Conservation (phyloP, 2,888 invertebrate genomes). For the Meloe dianella region DNA sequence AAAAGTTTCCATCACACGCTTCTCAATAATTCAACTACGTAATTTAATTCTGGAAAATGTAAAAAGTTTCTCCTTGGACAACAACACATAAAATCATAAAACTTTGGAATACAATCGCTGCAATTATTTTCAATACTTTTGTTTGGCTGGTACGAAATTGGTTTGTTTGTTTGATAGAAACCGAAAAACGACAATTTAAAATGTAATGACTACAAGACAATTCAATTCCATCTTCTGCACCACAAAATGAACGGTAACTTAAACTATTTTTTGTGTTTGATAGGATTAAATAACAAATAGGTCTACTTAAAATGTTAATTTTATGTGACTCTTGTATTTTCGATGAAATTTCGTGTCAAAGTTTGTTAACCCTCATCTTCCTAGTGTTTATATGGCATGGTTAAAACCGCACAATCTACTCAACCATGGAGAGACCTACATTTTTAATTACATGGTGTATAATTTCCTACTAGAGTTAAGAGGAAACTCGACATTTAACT, state of each 20-base stretch:
- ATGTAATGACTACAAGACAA: neutral
- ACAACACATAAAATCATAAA: neutral
- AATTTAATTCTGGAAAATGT: neutral
- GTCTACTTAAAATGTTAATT: neutral
- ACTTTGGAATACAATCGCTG: neutral
- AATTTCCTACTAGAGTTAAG: conserved; percentile 17
- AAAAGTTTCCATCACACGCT: conserved; percentile 6
- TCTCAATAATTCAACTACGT: neutral
- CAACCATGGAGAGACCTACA: conserved; percentile 24
- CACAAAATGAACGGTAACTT: neutral
- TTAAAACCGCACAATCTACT: conserved; percentile 18
- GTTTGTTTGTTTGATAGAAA: conserved; percentile 10
- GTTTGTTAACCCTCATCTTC: conserved; percentile 11
- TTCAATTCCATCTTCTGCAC: neutral
- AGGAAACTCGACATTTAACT: conserved; percentile 9
- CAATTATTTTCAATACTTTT: conserved; percentile 1
- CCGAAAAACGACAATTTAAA: neutral
- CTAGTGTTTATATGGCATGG: neutral
- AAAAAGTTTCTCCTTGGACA: neutral
- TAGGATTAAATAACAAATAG: neutral
- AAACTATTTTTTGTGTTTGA: neutral
- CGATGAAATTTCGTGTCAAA: neutral
- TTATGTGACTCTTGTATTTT: neutral
- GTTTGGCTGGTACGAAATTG: neutral
- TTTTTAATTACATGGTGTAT: conserved; percentile 29